A percentile compares a stretch with the other conserved stretches of the same genome.
phyloP scores from a whole-genome alignment of 1,140 invertebrate species.

The Trachelipus rathkii region DNA sequence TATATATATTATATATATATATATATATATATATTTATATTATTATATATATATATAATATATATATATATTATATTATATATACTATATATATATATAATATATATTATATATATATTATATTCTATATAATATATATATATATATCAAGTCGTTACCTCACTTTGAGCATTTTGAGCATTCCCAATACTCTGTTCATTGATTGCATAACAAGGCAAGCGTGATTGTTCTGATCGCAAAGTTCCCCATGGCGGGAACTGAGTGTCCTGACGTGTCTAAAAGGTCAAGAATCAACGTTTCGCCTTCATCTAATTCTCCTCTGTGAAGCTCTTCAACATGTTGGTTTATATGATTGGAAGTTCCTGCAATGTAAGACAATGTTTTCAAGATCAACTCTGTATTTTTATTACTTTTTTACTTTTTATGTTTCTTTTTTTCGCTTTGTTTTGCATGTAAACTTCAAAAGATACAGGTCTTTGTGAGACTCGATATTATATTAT shows the following conservation, averaged over 20 bases:
- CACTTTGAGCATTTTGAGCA: neutral
- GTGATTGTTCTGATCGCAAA: conserved; percentile 37
- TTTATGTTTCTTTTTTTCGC: no score
- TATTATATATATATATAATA: conserved; percentile 1
- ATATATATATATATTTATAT: neutral
- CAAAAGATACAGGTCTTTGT: no score
- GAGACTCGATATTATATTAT: no score
- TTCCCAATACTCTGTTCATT: conserved; percentile 66
- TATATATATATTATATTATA: conserved; percentile 15
- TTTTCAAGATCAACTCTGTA: no score
- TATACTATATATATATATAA: no score
- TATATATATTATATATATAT: neutral
- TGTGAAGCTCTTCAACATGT: conserved; percentile 52
- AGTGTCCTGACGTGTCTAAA: conserved; percentile 38
- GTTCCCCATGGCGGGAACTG: conserved; percentile 42
- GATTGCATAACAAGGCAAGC: conserved; percentile 58
- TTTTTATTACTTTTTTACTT: no score
- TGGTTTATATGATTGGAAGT: conserved; percentile 46
- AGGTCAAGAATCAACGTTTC: conserved; percentile 37
- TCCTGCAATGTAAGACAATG: neutral
- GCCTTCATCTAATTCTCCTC: conserved; percentile 48
- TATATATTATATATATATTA: conserved; percentile 8
- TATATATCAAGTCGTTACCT: neutral
- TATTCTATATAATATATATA: conserved; percentile 15
- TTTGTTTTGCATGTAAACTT: no score